Evolutionary conservation across 2,113 vertebrate species (phyloP).

Genomic region (Alethe castanea): DNA sequence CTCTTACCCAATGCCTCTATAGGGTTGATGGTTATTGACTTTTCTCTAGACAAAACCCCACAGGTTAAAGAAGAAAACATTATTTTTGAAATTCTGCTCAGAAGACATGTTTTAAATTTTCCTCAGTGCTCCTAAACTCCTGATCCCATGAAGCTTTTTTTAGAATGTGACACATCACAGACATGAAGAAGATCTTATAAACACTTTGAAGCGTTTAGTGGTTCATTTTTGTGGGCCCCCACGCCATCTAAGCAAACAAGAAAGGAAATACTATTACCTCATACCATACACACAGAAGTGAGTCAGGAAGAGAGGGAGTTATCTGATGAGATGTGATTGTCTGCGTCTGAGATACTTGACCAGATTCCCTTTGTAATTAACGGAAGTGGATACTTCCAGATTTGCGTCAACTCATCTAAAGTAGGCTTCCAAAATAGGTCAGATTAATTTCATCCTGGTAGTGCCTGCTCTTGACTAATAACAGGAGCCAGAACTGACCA

Average conservation of each 20-base stretch:
- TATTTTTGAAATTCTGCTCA: background rate
- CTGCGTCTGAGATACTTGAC: background rate
- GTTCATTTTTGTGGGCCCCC: background rate
- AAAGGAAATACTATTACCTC: conserved; percentile 13
- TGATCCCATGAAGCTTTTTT: background rate
- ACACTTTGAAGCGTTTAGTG: background rate
- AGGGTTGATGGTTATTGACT: background rate
- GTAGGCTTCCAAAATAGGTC: background rate
- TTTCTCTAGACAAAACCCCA: background rate
- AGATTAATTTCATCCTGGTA: background rate
- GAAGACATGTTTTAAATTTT: background rate
- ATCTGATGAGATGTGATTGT: background rate
- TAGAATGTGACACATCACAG: background rate
- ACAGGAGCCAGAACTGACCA: background rate
- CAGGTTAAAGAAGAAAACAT: background rate
- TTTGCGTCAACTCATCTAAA: conserved; percentile 7
- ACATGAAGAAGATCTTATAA: background rate
- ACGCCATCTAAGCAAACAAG: background rate
- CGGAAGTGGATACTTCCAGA: conserved; percentile 7
- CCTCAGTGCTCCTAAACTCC: background rate
- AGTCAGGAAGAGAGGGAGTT: conserved; percentile 37
- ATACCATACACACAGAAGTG: background rate
- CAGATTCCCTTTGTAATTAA: conserved; percentile 10
- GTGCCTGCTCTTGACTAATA: background rate
- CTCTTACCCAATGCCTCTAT: background rate